Evolutionary conservation across 1,140 invertebrate species (phyloP).

Genomic region (Gerris buenoi): DNA sequence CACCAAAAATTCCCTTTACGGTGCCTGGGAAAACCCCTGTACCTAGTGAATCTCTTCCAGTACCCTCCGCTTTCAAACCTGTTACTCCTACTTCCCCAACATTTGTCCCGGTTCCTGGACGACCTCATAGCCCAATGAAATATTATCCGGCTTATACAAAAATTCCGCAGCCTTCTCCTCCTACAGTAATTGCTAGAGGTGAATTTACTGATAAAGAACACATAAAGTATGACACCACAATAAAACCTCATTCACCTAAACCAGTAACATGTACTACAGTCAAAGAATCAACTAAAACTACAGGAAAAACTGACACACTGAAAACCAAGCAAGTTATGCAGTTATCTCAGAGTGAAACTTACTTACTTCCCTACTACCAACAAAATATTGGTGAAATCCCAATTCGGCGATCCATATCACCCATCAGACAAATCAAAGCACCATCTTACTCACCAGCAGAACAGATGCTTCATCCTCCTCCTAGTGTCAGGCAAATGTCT

Average conservation of each 20-base stretch:
- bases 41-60: conserved; percentile 1
- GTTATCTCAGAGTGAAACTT: background rate
- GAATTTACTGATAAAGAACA: background rate
- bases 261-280: background rate
- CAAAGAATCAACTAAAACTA: background rate
- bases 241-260: background rate
- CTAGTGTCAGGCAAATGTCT: background rate
- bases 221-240: background rate
- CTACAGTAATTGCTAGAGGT: background rate
- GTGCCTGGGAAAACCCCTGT: conserved; percentile 6
- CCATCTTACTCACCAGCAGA: conserved; percentile 4
- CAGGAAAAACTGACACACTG: background rate
- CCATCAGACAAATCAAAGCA: conserved; percentile 19
- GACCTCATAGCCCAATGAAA: conserved; percentile 5
- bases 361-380: conserved; percentile 38
- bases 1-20: conserved; percentile 14
- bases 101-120: conserved; percentile 3
- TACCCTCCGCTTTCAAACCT: background rate
- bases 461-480: background rate
- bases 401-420: conserved; percentile 16
- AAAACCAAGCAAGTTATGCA: background rate
- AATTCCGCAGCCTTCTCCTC: background rate
- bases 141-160: background rate
- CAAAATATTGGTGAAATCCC: conserved; percentile 38
- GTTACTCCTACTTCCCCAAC: background rate